A percentile compares a stretch with the other conserved stretches of the same genome.
These are phyloP conservation scores for Trichacis sp. DNA, from an alignment of 2,888 invertebrate genomes.

Conservation along the genomic window DNA sequence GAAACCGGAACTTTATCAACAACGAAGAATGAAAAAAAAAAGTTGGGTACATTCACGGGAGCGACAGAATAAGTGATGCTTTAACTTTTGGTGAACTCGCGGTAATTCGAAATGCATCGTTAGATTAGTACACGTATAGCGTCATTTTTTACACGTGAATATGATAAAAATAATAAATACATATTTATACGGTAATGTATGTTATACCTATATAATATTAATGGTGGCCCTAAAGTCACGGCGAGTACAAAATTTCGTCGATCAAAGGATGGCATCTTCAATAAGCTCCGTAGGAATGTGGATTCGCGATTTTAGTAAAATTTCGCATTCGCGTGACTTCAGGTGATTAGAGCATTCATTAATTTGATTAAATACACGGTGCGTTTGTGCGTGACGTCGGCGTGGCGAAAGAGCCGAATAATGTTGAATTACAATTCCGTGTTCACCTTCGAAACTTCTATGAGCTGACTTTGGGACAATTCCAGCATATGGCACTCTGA, in stretches of 20 bases:
- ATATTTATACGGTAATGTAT: neutral
- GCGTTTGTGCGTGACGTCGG: neutral
- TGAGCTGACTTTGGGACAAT: slow-evolving; percentile 70
- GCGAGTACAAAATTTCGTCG: neutral
- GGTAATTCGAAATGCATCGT: neutral
- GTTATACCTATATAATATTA: neutral
- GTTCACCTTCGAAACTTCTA: slow-evolving; percentile 61
- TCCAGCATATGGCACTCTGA: slow-evolving; percentile 79
- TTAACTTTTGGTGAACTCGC: neutral
- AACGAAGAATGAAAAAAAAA: neutral
- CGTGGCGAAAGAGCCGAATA: too few species aligned
- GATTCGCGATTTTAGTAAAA: neutral
- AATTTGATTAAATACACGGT: neutral
- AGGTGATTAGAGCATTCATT: neutral
- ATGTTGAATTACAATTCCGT: slow-evolving; percentile 35
- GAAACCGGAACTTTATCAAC: neutral
- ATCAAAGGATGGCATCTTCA: neutral
- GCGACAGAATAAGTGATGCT: neutral
- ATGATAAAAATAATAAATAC: neutral
- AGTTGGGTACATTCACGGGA: neutral
- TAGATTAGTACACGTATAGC: neutral
- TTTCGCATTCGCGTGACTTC: neutral
- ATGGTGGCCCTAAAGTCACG: neutral
- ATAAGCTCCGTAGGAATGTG: neutral
- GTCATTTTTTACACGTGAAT: neutral